Percentiles rank a stretch among this genome's conserved stretches.
These are phyloP conservation scores for Tenodera sinensis DNA, from an alignment of 2,888 invertebrate genomes.

Conservation along the genomic window DNA sequence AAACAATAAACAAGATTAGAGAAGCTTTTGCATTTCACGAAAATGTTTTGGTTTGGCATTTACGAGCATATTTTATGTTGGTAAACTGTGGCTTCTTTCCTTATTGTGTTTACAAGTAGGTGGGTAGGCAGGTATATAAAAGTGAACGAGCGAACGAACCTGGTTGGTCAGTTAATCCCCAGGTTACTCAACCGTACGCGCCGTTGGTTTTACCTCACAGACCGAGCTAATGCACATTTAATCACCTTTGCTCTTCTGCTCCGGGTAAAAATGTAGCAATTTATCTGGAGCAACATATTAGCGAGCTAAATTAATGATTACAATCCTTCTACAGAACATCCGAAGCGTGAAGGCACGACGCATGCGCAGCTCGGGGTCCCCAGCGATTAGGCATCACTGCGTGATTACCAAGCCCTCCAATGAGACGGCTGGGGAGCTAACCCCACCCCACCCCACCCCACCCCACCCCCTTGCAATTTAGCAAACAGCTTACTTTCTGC, in stretches of 20 bases:
- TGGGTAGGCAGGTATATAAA: no score
- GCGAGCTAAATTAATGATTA: background rate
- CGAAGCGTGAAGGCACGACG: background rate
- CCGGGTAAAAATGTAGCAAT: background rate
- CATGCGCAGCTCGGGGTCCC: background rate
- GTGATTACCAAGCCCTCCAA: background rate
- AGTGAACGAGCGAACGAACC: no score
- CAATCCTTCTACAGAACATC: background rate
- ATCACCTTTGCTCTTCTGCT: background rate
- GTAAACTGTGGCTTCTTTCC: no score
- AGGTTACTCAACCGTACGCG: background rate
- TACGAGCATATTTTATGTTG: no score
- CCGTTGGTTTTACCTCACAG: background rate
- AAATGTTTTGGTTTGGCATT: no score
- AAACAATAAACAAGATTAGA: no score
- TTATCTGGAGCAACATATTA: background rate
- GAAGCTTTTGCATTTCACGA: no score
- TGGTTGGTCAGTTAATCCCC: background rate
- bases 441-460: no score
- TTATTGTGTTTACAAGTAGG: no score
- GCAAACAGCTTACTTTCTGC: background rate
- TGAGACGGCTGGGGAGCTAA: no score
- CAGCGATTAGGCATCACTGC: background rate
- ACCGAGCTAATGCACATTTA: background rate
- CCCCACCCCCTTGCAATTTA: background rate